Evolutionary conservation across 1,140 invertebrate genomes (phyloP).

Genomic region (Drosophila mojavensis): DNA sequence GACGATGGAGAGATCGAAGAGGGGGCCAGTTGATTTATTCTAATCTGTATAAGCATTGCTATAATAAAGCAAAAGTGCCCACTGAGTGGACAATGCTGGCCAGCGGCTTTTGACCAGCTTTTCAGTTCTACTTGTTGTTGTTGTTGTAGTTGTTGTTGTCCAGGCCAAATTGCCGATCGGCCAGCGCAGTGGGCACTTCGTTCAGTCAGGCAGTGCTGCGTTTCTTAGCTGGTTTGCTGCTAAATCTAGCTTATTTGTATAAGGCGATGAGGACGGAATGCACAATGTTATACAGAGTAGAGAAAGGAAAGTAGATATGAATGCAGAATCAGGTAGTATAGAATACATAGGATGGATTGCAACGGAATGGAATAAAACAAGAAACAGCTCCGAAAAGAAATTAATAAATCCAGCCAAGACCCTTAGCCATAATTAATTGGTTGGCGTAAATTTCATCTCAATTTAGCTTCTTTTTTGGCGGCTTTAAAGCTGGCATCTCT

Average conservation of each 20-base stretch:
- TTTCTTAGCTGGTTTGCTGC: neutral
- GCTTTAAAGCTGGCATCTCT: neutral
- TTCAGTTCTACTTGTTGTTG: conserved; percentile 34
- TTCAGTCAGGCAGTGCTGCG: neutral
- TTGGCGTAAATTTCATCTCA: neutral
- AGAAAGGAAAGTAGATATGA: no score
- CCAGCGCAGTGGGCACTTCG: conserved; percentile 10
- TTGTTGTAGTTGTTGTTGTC: conserved; percentile 4
- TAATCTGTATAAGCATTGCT: conserved; percentile 80
- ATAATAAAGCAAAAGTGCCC: conserved; percentile 77
- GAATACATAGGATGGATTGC: no score
- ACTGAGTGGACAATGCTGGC: conserved; percentile 74
- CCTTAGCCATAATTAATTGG: no score
- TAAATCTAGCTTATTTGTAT: neutral
- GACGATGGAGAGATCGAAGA: no score
- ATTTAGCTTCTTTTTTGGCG: neutral
- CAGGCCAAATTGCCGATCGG: conserved; percentile 47
- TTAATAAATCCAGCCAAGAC: no score
- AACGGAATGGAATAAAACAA: no score
- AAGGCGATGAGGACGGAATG: no score
- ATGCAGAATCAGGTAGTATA: no score
- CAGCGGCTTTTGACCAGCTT: conserved; percentile 57
- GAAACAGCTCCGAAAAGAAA: no score
- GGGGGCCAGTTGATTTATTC: conserved; percentile 74
- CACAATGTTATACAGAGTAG: no score